A percentile compares a stretch with the other conserved stretches of the same genome.
Evolutionary conservation across 2,888 invertebrate species (phyloP).

Genomic region (Drosophila rellima): DNA sequence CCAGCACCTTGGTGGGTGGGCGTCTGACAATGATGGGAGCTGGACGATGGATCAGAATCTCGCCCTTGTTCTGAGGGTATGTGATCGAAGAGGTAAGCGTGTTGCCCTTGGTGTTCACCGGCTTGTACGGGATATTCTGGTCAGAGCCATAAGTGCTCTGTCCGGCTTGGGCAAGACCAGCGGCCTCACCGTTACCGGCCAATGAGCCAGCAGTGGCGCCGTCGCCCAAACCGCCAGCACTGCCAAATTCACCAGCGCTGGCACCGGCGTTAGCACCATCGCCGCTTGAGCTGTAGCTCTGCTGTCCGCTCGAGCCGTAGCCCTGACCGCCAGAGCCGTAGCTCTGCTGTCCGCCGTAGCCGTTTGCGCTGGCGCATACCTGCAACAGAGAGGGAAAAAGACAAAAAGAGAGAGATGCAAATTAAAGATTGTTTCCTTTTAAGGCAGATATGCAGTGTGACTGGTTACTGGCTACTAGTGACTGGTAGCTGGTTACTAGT

Average conservation of each 20-base stretch:
- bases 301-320: constrained; percentile 54
- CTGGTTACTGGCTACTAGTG: not conserved
- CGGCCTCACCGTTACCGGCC: constrained; percentile 50
- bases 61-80: constrained; percentile 84
- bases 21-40: constrained; percentile 85
- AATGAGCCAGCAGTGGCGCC: constrained; percentile 41
- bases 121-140: constrained; percentile 78
- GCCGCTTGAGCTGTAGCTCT: constrained; percentile 38
- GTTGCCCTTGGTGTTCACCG: constrained; percentile 80
- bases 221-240: constrained; percentile 34
- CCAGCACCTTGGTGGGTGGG: constrained; percentile 84
- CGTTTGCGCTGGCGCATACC: constrained; percentile 71
- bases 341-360: constrained; percentile 57
- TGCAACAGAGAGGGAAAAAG: constrained; percentile 14
- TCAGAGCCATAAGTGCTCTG: constrained; percentile 67
- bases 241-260: constrained; percentile 31
- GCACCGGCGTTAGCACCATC: constrained; percentile 60
- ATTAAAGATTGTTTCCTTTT: not conserved
- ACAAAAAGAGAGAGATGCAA: not conserved
- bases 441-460: not conserved
- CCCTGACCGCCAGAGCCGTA: constrained; percentile 57
- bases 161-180: constrained; percentile 51
- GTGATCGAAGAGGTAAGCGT: constrained; percentile 81
- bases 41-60: constrained; percentile 85
- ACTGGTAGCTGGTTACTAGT: not conserved